These are phyloP conservation scores for Bombus cullumanus DNA, from an alignment of 1,140 invertebrate genomes.

Conservation along the genomic window DNA sequence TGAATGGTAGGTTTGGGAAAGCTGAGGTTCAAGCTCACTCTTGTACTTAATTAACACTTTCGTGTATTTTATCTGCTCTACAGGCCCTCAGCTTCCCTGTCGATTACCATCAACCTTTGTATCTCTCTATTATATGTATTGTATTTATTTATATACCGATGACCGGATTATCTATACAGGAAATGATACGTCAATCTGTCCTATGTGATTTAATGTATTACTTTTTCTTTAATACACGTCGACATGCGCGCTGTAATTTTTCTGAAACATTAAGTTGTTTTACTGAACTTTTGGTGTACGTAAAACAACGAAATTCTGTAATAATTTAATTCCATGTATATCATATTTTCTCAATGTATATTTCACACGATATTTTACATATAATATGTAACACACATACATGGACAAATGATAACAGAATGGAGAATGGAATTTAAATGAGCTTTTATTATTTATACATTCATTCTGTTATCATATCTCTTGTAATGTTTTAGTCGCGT, in stretches of 20 bases:
- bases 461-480: conserved; percentile 37
- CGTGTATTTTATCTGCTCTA: conserved; percentile 55
- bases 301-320: not conserved
- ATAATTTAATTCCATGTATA: conserved; percentile 29
- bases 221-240: conserved; percentile 21
- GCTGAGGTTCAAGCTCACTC: conserved; percentile 64
- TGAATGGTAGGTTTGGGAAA: conserved; percentile 49
- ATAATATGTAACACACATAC: not conserved
- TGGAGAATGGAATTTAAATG: not conserved
- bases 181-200: conserved; percentile 64
- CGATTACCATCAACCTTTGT: conserved; percentile 41
- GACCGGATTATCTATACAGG: conserved; percentile 56
- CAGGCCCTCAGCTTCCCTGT: conserved; percentile 52
- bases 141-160: conserved; percentile 76
- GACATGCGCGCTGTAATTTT: not conserved
- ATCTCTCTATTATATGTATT: conserved; percentile 68
- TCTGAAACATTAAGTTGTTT: not conserved
- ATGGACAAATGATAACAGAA: conserved; percentile 33
- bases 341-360: not conserved
- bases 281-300: not conserved
- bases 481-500: not conserved
- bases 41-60: conserved; percentile 71
- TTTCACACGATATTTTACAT: not conserved
- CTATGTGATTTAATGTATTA: conserved; percentile 51
- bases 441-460: not conserved